Percentiles rank a stretch among this genome's conserved stretches.
Evolutionary conservation across 1,140 invertebrate species (phyloP).

Genomic region (Leptopilina clavipes): DNA sequence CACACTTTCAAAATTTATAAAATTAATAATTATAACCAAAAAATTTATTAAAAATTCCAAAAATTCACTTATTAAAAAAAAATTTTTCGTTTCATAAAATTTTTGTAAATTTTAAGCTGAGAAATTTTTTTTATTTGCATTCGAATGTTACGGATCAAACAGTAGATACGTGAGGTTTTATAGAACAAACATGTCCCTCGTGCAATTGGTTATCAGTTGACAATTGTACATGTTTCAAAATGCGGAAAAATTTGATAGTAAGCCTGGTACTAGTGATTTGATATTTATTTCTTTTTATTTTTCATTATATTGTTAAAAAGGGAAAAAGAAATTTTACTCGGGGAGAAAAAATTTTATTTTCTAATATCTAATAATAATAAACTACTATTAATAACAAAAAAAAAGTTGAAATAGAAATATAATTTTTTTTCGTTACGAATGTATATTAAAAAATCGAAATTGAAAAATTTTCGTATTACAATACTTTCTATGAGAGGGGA

Average conservation of each 20-base stretch:
- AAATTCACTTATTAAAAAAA: no score
- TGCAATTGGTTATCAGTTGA: background rate
- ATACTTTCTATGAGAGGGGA: no score
- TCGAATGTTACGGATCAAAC: background rate
- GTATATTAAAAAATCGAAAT: no score
- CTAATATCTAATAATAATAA: no score
- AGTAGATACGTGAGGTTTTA: constrained; percentile 1
- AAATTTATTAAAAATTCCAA: no score
- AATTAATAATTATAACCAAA: no score
- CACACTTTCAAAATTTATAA: no score
- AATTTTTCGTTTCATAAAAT: background rate
- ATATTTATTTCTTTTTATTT: background rate
- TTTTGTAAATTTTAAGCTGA: background rate
- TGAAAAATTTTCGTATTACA: no score
- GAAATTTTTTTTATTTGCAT: background rate
- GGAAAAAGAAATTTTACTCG: no score
- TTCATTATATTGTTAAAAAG: no score
- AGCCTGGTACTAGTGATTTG: background rate
- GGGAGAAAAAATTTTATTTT: background rate
- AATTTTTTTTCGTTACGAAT: background rate
- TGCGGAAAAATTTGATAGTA: background rate
- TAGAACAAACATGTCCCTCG: constrained; percentile 7
- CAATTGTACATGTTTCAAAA: background rate
- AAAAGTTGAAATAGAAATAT: no score
- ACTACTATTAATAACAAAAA: no score